Base-by-base conservation (phyloP, 1,140 invertebrate genomes). In the Amyelois transitella region DNA sequence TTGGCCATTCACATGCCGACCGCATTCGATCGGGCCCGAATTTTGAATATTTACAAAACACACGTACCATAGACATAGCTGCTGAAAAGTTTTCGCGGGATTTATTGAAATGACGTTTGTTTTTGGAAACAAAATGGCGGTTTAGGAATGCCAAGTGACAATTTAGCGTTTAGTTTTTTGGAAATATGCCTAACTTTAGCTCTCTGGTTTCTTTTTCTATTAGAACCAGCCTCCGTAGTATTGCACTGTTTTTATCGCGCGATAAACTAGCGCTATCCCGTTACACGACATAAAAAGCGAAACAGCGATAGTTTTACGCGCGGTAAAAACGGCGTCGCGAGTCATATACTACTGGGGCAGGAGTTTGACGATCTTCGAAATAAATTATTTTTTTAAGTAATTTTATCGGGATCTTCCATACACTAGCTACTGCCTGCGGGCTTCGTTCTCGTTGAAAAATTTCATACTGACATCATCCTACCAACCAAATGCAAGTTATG, bases 1-100 rank as follows among this genome's bases (percentile, higher is more conserved):
- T 75, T 61, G 61, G 66, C 72, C 66, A 80, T 82, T 82, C 70
- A 67, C 64, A 82, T 82, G 69, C 77, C 50, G 57, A 53, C 32
- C 64, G 60, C 70, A 71, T 72, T 64, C 55, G 51, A 53, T 50
- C 58, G 59, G 55, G 51, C 66, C 56, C 67, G 69, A 77, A 73
- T 75, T 73, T 67, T 69, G 72, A 76, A 77, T 77, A 77, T 77
- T 78, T 78, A 79, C 73, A 76, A 58, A 62, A 77, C 75, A 74
- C 62, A 69, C 68, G 64, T 61, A 70, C 47, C 60, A 49, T 53
- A 53, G 51, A 53, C 64, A 61, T 52, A 38, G 56, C 55, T 51
- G 56, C 63, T 66, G 60, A 64, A 64, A 64, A 68, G 51, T 68
- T 63, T 60, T 56, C 43, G 45, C 45, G 45, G 18, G 48, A 65